phyloP scores from a whole-genome alignment of 2,888 invertebrate genomes.

The Drosophila mulleri region DNA sequence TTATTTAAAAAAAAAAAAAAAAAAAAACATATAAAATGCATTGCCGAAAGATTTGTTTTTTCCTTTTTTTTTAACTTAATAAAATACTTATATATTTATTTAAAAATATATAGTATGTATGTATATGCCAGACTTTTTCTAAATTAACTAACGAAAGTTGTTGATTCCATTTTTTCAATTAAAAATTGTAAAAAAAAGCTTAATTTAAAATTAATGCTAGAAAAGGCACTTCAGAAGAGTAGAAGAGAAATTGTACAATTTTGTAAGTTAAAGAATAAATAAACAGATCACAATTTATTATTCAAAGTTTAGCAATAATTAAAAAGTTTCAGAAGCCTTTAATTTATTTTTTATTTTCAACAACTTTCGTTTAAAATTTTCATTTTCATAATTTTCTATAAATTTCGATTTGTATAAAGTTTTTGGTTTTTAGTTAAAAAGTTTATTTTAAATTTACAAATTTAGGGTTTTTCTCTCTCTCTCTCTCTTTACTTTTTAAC shows the following conservation, averaged over 20 bases:
- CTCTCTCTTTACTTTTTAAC: conserved; percentile 54
- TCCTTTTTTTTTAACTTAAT: conserved; percentile 35
- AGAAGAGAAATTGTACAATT: conserved; percentile 6
- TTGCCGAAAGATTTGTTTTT: conserved; percentile 78
- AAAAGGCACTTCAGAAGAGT: conserved; percentile 75
- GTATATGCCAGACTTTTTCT: conserved; percentile 54
- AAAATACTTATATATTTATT: conserved; percentile 55
- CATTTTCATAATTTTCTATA: conserved; percentile 52
- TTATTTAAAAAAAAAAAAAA: too few relatives aligned
- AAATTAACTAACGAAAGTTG: conserved; percentile 67
- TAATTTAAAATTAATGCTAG: conserved; percentile 59
- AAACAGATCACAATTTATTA: neutral
- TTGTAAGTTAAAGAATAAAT: neutral
- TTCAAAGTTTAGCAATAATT: conserved; percentile 7
- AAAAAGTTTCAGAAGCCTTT: neutral
- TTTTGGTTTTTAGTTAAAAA: conserved; percentile 42
- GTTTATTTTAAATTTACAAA: conserved; percentile 56
- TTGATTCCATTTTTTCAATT: conserved; percentile 12
- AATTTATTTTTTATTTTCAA: conserved; percentile 23
- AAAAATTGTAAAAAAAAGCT: conserved; percentile 11
- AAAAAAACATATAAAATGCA: conserved; percentile 57
- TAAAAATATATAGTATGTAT: conserved; percentile 48
- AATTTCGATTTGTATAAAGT: conserved; percentile 59
- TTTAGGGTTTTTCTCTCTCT: conserved; percentile 28
- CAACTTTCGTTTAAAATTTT: conserved; percentile 70